Evolutionary conservation across 2,888 invertebrate species (phyloP).

Genomic region (Thecophora atra): DNA sequence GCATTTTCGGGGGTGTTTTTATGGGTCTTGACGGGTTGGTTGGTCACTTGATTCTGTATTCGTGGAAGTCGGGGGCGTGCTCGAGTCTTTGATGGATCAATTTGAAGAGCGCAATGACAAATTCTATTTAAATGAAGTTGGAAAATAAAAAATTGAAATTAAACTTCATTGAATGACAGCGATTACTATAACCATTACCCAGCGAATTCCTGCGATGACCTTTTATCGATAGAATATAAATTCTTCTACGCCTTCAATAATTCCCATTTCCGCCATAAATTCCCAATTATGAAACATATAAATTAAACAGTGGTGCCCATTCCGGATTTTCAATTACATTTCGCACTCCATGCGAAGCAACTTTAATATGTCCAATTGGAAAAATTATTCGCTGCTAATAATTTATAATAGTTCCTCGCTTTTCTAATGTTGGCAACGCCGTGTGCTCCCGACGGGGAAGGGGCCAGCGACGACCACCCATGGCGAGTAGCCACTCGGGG

Average conservation of each 20-base stretch:
- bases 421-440: constrained; percentile 34
- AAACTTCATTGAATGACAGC: too few relatives aligned
- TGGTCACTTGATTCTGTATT: neutral
- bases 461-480: constrained; percentile 53
- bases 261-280: constrained; percentile 32
- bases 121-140: too few relatives aligned
- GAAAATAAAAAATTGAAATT: too few relatives aligned
- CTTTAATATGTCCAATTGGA: constrained; percentile 32
- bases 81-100: neutral
- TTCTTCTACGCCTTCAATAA: neutral
- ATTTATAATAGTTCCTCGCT: constrained; percentile 16
- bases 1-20: constrained; percentile 23
- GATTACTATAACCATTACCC: too few relatives aligned
- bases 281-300: constrained; percentile 50
- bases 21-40: neutral
- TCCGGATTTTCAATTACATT: constrained; percentile 60
- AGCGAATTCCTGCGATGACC: too few relatives aligned
- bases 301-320: constrained; percentile 54
- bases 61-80: neutral
- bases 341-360: constrained; percentile 55
- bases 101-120: neutral
- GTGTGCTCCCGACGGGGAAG: constrained; percentile 22
- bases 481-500: constrained; percentile 50
- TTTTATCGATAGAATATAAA: neutral
- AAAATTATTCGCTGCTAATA: constrained; percentile 31